These are phyloP conservation scores for Porites australiensis DNA, from an alignment of 64 coral and sea anemone species.

Conservation along the genomic window DNA sequence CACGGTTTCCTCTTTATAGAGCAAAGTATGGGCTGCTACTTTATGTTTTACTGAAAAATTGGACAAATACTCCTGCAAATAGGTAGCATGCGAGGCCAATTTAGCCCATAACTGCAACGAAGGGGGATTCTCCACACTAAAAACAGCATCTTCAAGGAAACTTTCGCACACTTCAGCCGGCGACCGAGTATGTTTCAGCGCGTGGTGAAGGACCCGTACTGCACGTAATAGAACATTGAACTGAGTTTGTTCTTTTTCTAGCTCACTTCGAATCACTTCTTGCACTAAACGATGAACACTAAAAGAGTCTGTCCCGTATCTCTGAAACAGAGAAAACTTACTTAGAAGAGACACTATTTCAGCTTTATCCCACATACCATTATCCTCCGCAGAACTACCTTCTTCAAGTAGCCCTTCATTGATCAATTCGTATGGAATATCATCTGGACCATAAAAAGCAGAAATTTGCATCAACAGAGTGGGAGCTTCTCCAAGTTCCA, in stretches of 20 bases:
- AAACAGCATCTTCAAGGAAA: slow-evolving; percentile 56
- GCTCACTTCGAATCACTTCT: slow-evolving; percentile 64
- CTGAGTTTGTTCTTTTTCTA: not conserved
- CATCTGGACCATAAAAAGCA: slow-evolving; percentile 65
- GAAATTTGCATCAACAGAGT: slow-evolving; percentile 68
- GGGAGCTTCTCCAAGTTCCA: slow-evolving; percentile 50
- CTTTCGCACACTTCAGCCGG: slow-evolving; percentile 53
- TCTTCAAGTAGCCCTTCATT: slow-evolving; percentile 56
- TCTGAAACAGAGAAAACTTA: slow-evolving; percentile 81
- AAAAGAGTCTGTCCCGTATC: slow-evolving; percentile 27
- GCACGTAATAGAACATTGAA: slow-evolving; percentile 60
- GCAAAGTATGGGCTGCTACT: not conserved
- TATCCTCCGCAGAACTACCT: not conserved
- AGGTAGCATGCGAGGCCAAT: slow-evolving; percentile 52
- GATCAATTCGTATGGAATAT: slow-evolving; percentile 70
- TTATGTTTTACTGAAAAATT: not conserved
- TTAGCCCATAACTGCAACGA: slow-evolving; percentile 72
- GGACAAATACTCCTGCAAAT: slow-evolving; percentile 56
- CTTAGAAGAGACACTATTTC: slow-evolving; percentile 57
- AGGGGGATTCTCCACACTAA: slow-evolving; percentile 46
- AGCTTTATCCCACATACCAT: slow-evolving; percentile 16
- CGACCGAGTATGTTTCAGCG: slow-evolving; percentile 34
- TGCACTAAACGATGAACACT: slow-evolving; percentile 82
- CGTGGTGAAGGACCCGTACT: slow-evolving; percentile 25
- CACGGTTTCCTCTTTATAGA: slow-evolving; percentile 74